Evolutionary conservation across 2,113 vertebrate genomes (phyloP).

Genomic region (Tiliqua scincoides): DNA sequence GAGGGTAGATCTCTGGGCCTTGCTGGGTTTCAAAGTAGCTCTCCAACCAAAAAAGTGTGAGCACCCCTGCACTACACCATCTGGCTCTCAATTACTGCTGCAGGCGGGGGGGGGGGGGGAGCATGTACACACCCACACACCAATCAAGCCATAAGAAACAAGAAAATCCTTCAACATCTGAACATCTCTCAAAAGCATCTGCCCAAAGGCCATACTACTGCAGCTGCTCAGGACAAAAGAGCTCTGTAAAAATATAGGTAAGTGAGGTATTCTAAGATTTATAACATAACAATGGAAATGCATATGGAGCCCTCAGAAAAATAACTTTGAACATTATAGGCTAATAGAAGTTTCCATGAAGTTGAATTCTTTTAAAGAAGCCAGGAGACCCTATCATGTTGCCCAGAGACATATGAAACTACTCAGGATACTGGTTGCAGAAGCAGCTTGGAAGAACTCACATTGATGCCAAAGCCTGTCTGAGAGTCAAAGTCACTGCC

Average conservation of each 20-base stretch:
- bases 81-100: too few relatives aligned
- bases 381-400: too few relatives aligned
- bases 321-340: not conserved
- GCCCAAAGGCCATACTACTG: not conserved
- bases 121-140: not conserved
- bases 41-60: too few relatives aligned
- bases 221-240: not conserved
- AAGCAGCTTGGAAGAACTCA: conserved; percentile 67
- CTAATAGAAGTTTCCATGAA: not conserved
- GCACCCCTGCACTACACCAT: too few relatives aligned
- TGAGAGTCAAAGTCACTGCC: conserved; percentile 92
- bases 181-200: not conserved
- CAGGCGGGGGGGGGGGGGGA: too few relatives aligned
- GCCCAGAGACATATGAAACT: not conserved
- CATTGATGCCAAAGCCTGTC: conserved; percentile 90
- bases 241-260: not conserved
- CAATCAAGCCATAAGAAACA: not conserved
- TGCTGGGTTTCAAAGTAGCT: too few relatives aligned
- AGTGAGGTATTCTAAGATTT: not conserved
- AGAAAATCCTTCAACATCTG: not conserved
- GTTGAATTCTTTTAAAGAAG: not conserved
- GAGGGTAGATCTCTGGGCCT: too few relatives aligned
- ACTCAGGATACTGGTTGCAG: not conserved
- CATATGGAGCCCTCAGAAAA: not conserved
- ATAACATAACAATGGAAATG: not conserved